Evolutionary conservation across 1,140 invertebrate genomes (phyloP).

Genomic region (Scaptomyza pallida): DNA sequence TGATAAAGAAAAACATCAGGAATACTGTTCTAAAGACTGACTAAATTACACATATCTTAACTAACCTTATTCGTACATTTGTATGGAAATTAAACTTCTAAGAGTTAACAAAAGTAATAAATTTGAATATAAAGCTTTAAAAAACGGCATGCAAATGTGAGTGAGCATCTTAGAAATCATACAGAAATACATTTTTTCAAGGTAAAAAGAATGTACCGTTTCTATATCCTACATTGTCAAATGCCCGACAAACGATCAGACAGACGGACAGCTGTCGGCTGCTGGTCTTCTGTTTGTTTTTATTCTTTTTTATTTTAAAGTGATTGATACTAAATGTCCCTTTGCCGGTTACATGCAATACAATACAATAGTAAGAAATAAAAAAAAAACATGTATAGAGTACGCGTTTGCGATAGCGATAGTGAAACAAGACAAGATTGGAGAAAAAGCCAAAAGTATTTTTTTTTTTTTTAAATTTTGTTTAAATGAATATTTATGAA

Average conservation of each 20-base stretch:
- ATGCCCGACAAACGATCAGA: not conserved
- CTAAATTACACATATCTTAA: not conserved
- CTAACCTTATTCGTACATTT: not conserved
- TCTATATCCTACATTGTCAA: not conserved
- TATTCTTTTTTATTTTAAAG: too few relatives aligned
- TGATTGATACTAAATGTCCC: not conserved
- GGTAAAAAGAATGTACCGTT: not conserved
- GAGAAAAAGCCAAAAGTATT: not conserved
- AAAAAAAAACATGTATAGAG: too few relatives aligned
- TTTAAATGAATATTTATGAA: not conserved
- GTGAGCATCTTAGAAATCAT: not conserved
- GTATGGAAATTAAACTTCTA: not conserved
- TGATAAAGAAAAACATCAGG: not conserved
- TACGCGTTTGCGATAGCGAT: not conserved
- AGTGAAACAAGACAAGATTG: not conserved
- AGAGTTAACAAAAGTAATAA: too few relatives aligned
- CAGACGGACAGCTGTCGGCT: not conserved
- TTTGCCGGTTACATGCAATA: not conserved
- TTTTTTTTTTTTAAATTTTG: not conserved
- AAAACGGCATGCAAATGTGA: not conserved
- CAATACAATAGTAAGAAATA: too few relatives aligned
- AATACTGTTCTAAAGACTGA: not conserved
- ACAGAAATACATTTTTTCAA: not conserved
- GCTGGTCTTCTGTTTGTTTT: too few relatives aligned
- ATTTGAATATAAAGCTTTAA: too few relatives aligned